Conservation (phyloP, 1,140 invertebrate genomes). For the Zaprionus taronus region DNA sequence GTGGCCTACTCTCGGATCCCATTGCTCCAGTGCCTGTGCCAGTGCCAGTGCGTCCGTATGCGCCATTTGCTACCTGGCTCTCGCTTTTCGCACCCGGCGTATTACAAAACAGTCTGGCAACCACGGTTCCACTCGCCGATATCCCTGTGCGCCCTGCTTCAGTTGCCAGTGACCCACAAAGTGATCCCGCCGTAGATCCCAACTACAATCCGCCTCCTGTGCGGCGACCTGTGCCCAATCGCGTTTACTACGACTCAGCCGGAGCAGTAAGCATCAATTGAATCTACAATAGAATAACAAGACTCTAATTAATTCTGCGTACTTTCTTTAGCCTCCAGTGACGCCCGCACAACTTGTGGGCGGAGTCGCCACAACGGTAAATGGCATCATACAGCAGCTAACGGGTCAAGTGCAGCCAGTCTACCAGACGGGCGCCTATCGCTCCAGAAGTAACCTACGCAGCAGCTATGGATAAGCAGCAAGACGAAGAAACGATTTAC, state of each 20-base stretch:
- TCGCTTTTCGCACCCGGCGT: constrained; percentile 77
- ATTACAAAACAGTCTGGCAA: constrained; percentile 60
- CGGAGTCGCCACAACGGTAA: constrained; percentile 74
- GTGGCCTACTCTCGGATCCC: constrained; percentile 68
- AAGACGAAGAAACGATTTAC: constrained; percentile 9
- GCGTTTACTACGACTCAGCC: constrained; percentile 75
- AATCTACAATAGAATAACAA: not conserved
- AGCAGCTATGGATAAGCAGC: constrained; percentile 59
- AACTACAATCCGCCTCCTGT: constrained; percentile 61
- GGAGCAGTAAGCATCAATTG: constrained; percentile 65
- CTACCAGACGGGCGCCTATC: constrained; percentile 67
- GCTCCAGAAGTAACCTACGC: constrained; percentile 35
- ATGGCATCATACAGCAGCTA: constrained; percentile 79
- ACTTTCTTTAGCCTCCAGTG: constrained; percentile 58
- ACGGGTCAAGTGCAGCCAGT: constrained; percentile 81
- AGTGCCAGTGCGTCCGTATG: constrained; percentile 62
- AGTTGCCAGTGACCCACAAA: constrained; percentile 52
- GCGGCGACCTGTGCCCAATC: constrained; percentile 72
- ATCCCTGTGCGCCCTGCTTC: constrained; percentile 38
- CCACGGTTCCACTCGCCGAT: constrained; percentile 43
- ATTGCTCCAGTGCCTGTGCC: constrained; percentile 48
- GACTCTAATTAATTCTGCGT: not conserved
- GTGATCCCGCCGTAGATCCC: constrained; percentile 77
- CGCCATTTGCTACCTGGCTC: constrained; percentile 72
- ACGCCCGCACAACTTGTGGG: constrained; percentile 76